phyloP scores from a whole-genome alignment of 2,113 vertebrate species.

The Oceanodroma tethys region DNA sequence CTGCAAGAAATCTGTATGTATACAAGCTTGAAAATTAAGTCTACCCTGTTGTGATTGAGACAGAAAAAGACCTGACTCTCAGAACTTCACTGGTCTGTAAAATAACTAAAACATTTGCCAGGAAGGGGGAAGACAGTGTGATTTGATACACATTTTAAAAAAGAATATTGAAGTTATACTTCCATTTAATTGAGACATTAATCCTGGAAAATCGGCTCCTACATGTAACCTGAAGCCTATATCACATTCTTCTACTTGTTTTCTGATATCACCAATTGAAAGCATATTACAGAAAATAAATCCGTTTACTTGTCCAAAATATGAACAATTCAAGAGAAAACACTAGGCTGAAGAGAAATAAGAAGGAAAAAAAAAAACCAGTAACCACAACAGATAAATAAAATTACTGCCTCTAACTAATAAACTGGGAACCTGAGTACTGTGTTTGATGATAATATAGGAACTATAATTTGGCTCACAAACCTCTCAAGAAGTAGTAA shows the following conservation, averaged over 20 bases:
- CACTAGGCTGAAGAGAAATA: not conserved
- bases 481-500: slow-evolving; percentile 53
- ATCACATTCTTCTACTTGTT: slow-evolving; percentile 12
- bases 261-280: slow-evolving; percentile 6
- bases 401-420: slow-evolving; percentile 29
- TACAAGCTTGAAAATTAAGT: not conserved
- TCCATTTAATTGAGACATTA: slow-evolving; percentile 61
- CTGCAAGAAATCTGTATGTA: not conserved
- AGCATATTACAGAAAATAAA: slow-evolving; percentile 11
- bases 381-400: slow-evolving; percentile 15
- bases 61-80: not conserved
- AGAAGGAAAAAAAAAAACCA: not conserved
- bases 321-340: slow-evolving; percentile 21
- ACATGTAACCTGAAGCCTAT: slow-evolving; percentile 27
- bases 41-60: not conserved
- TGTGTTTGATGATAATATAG: slow-evolving; percentile 37
- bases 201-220: slow-evolving; percentile 50
- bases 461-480: slow-evolving; percentile 60
- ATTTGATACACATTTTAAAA: slow-evolving; percentile 31
- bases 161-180: slow-evolving; percentile 35
- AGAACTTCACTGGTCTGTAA: slow-evolving; percentile 24
- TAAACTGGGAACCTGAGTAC: slow-evolving; percentile 22
- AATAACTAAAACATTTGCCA: slow-evolving; percentile 17
- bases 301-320: slow-evolving; percentile 25
- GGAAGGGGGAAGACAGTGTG: not conserved